Conservation (phyloP, 1,140 invertebrate genomes). For the Ditylenchus dipsaci region DNA sequence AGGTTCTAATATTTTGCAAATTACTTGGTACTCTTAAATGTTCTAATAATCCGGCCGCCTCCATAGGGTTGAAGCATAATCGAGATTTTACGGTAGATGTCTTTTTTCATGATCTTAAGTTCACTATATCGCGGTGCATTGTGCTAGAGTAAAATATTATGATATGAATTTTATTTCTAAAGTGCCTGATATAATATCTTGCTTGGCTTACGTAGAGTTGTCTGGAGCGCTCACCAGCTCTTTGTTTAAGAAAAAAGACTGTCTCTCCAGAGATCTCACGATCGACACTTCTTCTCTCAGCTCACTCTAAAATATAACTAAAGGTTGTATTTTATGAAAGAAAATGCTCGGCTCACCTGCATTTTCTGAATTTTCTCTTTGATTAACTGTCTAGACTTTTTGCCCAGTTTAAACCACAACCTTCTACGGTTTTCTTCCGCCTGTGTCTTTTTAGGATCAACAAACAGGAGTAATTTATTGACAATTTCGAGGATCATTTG, state of each 20-base stretch:
- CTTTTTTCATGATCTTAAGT: no score
- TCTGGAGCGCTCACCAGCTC: conserved; percentile 13
- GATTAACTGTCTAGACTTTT: conserved; percentile 74
- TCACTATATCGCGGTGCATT: no score
- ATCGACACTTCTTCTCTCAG: conserved; percentile 54
- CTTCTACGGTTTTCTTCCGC: conserved; percentile 60
- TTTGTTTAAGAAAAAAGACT: conserved; percentile 53
- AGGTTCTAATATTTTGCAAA: no score
- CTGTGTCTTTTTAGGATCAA: conserved; percentile 88
- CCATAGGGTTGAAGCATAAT: no score
- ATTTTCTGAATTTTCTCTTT: conserved; percentile 65
- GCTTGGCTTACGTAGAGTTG: neutral
- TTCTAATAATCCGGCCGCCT: no score
- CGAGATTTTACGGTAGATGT: no score
- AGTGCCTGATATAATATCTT: no score
- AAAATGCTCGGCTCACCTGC: conserved; percentile 59
- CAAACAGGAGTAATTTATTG: conserved; percentile 90
- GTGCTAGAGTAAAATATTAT: no score
- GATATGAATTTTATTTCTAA: no score
- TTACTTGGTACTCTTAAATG: no score
- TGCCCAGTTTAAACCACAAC: conserved; percentile 79
- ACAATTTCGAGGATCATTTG: conserved; percentile 74
- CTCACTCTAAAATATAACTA: conserved; percentile 63
- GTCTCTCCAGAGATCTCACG: conserved; percentile 47
- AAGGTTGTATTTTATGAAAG: conserved; percentile 65